Percentiles rank a stretch among this genome's conserved stretches.
These are phyloP conservation scores for Onychorhynchus coronatus DNA, from an alignment of 2,113 vertebrate genomes.

Conservation along the genomic window DNA sequence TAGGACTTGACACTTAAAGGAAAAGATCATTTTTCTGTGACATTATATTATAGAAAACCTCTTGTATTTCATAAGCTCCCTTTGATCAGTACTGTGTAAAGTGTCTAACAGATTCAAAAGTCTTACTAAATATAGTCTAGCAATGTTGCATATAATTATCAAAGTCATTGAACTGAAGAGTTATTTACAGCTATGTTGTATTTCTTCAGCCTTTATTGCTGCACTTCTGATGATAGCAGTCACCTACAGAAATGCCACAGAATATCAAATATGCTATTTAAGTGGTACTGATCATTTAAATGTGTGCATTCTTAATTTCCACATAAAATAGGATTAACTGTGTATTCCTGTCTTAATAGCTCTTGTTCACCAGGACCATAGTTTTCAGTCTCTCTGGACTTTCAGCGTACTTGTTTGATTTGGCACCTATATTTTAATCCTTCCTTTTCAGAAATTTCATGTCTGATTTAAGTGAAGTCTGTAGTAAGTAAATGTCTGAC, in stretches of 20 bases:
- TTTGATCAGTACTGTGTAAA: neutral
- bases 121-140: slow-evolving; percentile 25
- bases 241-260: neutral
- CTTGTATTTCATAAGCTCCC: neutral
- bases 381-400: neutral
- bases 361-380: neutral
- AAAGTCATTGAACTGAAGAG: neutral
- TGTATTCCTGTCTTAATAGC: neutral
- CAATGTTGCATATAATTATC: slow-evolving; percentile 37
- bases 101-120: neutral
- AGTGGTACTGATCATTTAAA: neutral
- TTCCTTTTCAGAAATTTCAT: neutral
- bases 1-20: neutral
- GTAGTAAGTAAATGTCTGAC: neutral
- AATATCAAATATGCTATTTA: neutral
- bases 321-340: neutral
- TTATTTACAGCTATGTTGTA: slow-evolving; percentile 23
- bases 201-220: neutral
- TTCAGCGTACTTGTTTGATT: neutral
- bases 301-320: neutral
- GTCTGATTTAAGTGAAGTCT: neutral
- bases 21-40: neutral
- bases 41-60: neutral
- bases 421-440: neutral
- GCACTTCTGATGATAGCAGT: neutral